phyloP scores from a whole-genome alignment of 2,888 invertebrate genomes.

The Eumacrocentrus americanus region DNA sequence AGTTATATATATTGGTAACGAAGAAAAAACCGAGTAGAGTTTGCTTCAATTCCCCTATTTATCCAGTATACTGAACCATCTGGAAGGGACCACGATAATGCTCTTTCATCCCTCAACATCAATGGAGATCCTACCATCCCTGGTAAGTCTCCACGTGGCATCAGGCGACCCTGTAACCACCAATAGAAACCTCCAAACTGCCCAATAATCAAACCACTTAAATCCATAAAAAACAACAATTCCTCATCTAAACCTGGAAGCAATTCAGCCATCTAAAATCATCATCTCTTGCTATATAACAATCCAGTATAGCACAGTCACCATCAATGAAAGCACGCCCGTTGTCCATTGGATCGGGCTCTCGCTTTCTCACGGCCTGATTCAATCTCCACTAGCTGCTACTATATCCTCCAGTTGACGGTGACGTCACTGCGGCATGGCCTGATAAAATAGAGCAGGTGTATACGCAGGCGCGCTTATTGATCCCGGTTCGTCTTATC shows the following conservation, averaged over 20 bases:
- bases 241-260: too few species aligned
- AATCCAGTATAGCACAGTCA: background rate
- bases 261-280: too few species aligned
- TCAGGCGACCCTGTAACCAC: too few species aligned
- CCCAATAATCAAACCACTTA: too few species aligned
- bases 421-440: constrained; percentile 39
- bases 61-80: background rate
- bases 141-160: too few species aligned
- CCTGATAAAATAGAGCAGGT: constrained; percentile 6
- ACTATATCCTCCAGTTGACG: too few species aligned
- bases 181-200: too few species aligned
- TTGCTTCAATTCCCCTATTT: too few species aligned
- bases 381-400: constrained; percentile 8
- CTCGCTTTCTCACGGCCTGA: background rate
- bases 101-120: background rate
- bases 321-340: background rate
- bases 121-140: too few species aligned
- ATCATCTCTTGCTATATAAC: too few species aligned
- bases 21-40: background rate
- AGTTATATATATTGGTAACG: background rate
- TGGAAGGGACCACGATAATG: background rate
- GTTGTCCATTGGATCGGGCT: background rate
- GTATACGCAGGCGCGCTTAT: constrained; percentile 43
- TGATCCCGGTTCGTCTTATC: constrained; percentile 37
- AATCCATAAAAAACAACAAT: background rate